These are phyloP conservation scores for Forbesichthys agassizii DNA, from an alignment of 2,113 vertebrate genomes.

Conservation along the genomic window DNA sequence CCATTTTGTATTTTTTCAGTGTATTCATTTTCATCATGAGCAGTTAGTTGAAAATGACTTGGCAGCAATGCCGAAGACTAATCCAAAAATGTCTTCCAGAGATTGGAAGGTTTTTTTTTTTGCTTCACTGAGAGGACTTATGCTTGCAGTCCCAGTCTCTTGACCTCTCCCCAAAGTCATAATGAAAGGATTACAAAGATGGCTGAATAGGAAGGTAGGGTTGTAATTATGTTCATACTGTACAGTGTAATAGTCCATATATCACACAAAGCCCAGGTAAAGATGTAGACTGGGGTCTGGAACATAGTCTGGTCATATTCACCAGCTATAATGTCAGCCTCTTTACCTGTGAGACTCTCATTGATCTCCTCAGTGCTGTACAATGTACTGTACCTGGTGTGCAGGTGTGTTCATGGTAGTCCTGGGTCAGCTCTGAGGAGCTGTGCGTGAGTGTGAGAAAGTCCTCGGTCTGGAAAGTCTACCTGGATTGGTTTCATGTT, in stretches of 20 bases:
- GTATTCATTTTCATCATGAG: constrained; percentile 32
- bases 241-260: constrained; percentile 56
- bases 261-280: constrained; percentile 38
- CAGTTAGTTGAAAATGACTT: constrained; percentile 42
- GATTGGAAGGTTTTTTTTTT: constrained; percentile 34
- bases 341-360: constrained; percentile 63
- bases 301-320: constrained; percentile 41
- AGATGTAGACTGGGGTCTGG: constrained; percentile 29
- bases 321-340: constrained; percentile 48
- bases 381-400: constrained; percentile 26
- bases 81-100: neutral
- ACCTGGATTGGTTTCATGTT: constrained; percentile 77
- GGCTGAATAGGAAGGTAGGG: constrained; percentile 20
- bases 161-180: constrained; percentile 37
- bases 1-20: constrained; percentile 28
- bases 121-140: constrained; percentile 21
- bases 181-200: constrained; percentile 46
- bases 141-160: constrained; percentile 15
- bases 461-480: constrained; percentile 60
- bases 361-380: constrained; percentile 63
- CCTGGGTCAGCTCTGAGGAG: constrained; percentile 17
- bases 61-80: constrained; percentile 15
- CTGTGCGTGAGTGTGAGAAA: constrained; percentile 79
- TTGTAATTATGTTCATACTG: constrained; percentile 39
- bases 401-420: constrained; percentile 22